Percentiles rank a stretch among this genome's conserved stretches.
phyloP scores from a whole-genome alignment of 2,113 vertebrate species.

The Sitta europaea region DNA sequence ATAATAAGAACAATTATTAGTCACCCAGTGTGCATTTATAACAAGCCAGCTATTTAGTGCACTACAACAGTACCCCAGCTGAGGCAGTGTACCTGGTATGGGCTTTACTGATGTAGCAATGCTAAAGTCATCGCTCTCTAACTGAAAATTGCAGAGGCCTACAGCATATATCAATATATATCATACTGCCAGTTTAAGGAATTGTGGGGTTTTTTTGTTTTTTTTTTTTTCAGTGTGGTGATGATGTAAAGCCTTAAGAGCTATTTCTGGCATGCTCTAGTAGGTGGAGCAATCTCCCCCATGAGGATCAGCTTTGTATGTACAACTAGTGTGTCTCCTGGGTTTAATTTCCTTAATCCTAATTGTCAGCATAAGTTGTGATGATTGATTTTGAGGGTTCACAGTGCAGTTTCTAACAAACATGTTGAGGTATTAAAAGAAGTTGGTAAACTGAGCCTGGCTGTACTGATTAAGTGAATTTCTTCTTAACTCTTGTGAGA shows the following conservation, averaged over 20 bases:
- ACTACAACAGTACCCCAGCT: background rate
- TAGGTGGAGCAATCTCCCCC: background rate
- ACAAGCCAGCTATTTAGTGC: too few species aligned
- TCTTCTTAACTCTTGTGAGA: background rate
- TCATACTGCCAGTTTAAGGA: background rate
- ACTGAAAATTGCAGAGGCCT: background rate
- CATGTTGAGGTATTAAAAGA: background rate
- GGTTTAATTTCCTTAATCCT: slow-evolving; percentile 17
- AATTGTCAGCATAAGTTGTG: background rate
- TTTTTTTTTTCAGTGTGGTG: background rate
- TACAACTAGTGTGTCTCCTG: background rate
- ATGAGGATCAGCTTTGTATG: background rate
- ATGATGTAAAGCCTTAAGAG: background rate
- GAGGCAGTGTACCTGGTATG: background rate
- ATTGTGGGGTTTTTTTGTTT: accelerated
- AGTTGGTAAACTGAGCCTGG: background rate
- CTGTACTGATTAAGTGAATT: background rate
- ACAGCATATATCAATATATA: background rate
- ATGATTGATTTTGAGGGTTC: background rate
- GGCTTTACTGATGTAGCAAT: background rate
- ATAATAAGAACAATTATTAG: too few species aligned
- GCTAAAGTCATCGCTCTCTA: background rate
- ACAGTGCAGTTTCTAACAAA: background rate
- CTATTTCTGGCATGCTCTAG: background rate
- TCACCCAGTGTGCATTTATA: too few species aligned